These are phyloP conservation scores for Eristalinus aeneus DNA, from an alignment of 2,888 invertebrate genomes.

Conservation along the genomic window DNA sequence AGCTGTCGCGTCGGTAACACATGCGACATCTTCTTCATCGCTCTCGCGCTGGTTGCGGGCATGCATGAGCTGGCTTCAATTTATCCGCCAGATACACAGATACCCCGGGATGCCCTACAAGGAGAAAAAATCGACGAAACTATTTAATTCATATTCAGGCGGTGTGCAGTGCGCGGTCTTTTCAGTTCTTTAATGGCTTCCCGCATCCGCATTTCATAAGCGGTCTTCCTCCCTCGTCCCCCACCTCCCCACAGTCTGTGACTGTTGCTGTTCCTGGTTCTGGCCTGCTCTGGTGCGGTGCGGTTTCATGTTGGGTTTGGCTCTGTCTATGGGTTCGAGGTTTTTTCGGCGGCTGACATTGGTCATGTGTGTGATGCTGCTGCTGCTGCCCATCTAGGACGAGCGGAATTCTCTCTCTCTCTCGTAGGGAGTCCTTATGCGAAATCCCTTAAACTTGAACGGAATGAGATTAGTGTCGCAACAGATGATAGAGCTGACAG, in stretches of 20 bases:
- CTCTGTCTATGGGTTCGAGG: background rate
- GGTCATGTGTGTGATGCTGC: conserved; percentile 23
- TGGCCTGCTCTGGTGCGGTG: background rate
- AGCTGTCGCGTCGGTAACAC: conserved; percentile 36
- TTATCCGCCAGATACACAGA: conserved; percentile 41
- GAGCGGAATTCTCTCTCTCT: conserved; percentile 21
- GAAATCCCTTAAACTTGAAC: conserved; percentile 32
- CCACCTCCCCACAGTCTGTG: background rate
- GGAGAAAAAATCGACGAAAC: background rate
- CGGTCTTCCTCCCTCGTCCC: background rate
- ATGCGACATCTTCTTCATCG: conserved; percentile 1
- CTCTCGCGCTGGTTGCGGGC: background rate
- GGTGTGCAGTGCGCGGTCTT: conserved; percentile 53
- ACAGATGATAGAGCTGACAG: conserved; percentile 51
- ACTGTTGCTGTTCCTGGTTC: background rate
- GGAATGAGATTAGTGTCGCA: conserved; percentile 51
- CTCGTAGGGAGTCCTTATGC: conserved; percentile 17
- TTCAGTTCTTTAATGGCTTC: conserved; percentile 54
- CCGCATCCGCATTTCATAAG: conserved; percentile 61
- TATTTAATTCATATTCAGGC: conserved; percentile 68
- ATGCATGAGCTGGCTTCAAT: conserved; percentile 44
- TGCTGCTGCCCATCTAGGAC: conserved; percentile 26
- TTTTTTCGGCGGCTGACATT: conserved; percentile 18
- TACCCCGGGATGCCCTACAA: conserved; percentile 30
- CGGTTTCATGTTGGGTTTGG: background rate